These are phyloP conservation scores for Gnatocerus cornutus DNA, from an alignment of 2,888 invertebrate genomes.

Conservation along the genomic window DNA sequence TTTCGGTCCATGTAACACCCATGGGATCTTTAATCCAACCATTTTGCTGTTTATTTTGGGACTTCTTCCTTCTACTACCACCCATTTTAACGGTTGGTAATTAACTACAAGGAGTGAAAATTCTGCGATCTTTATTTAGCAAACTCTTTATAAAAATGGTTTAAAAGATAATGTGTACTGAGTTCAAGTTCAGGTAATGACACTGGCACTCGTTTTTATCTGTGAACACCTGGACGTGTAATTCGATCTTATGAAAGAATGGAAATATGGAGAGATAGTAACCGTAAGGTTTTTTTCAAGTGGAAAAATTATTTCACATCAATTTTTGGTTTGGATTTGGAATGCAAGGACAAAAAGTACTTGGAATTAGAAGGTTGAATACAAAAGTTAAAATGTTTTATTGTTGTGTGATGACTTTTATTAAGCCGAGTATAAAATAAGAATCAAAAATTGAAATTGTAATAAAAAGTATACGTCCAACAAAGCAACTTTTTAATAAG, in stretches of 20 bases:
- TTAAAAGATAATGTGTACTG: neutral
- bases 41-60: slow-evolving; percentile 20
- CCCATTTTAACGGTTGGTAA: slow-evolving; percentile 6
- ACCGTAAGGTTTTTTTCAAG: too few relatives aligned
- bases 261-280: too few relatives aligned
- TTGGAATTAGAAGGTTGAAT: too few relatives aligned
- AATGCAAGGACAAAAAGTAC: too few relatives aligned
- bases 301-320: too few relatives aligned
- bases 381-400: too few relatives aligned
- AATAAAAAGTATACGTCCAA: too few relatives aligned
- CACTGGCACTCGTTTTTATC: neutral
- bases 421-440: too few relatives aligned
- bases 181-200: neutral
- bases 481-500: too few relatives aligned
- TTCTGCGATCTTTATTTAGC: neutral
- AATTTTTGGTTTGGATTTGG: too few relatives aligned
- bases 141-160: neutral
- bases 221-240: neutral
- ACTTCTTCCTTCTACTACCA: slow-evolving; percentile 24
- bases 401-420: too few relatives aligned
- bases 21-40: slow-evolving; percentile 69
- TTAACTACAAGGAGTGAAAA: slow-evolving; percentile 1
- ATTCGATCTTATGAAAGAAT: neutral
- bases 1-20: slow-evolving; percentile 77
- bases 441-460: too few relatives aligned